Percentiles rank a stretch among this genome's conserved stretches.
phyloP scores from a whole-genome alignment of 1,140 invertebrate species.

The Phortica variegata region DNA sequence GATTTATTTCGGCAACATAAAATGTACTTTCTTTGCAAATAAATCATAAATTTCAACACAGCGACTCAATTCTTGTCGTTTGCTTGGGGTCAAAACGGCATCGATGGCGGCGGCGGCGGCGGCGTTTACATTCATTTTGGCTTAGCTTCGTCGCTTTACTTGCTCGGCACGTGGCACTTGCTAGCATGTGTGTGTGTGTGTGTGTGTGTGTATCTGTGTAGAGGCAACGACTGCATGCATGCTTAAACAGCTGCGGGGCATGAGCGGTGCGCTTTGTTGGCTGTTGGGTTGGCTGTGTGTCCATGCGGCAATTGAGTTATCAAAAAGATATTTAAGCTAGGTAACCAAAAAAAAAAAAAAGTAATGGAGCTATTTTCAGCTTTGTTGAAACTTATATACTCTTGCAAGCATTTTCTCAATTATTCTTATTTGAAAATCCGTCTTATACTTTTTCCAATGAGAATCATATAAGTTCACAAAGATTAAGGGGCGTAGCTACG shows the following conservation, averaged over 20 bases:
- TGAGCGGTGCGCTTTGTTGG: slow-evolving; percentile 9
- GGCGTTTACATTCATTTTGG: not conserved
- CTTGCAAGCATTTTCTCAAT: too few species aligned
- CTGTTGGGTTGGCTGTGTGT: not conserved
- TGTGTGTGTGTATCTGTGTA: too few species aligned
- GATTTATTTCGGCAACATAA: slow-evolving; percentile 48
- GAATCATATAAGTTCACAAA: too few species aligned
- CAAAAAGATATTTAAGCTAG: slow-evolving; percentile 34
- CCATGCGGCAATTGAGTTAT: slow-evolving; percentile 43
- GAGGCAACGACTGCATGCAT: too few species aligned
- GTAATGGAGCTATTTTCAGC: slow-evolving; percentile 26
- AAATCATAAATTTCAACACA: slow-evolving; percentile 53
- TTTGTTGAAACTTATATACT: too few species aligned
- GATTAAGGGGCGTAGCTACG: too few species aligned
- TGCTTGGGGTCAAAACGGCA: too few species aligned
- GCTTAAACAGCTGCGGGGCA: slow-evolving; percentile 15
- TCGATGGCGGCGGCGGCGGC: not conserved
- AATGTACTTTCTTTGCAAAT: slow-evolving; percentile 53
- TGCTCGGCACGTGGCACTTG: too few species aligned
- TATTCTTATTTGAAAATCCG: too few species aligned
- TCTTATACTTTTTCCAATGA: too few species aligned
- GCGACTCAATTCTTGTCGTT: slow-evolving; percentile 25
- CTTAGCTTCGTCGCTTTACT: slow-evolving; percentile 1
- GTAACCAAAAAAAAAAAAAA: slow-evolving; percentile 27
- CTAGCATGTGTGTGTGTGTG: slow-evolving; percentile 3